Conservation (phyloP, 2,888 invertebrate genomes). For the Camponotus fellah region DNA sequence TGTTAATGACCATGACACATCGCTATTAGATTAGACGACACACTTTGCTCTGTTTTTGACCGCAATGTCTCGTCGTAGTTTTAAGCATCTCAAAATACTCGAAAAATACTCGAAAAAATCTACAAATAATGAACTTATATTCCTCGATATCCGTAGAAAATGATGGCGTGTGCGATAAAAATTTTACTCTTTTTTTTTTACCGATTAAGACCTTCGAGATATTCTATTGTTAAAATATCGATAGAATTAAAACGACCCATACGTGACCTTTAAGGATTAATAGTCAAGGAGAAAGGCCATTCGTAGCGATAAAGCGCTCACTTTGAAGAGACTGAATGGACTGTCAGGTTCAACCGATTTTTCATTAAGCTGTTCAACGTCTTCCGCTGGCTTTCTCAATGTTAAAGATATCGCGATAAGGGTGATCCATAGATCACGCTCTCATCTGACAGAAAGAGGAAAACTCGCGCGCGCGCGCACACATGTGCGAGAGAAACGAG, state of each 20-base stretch:
- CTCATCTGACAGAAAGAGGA: background rate
- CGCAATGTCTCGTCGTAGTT: no score
- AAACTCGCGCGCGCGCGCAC: background rate
- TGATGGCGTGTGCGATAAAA: no score
- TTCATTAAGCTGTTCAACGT: background rate
- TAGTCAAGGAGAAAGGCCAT: background rate
- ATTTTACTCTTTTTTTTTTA: no score
- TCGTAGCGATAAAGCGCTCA: background rate
- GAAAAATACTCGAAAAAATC: no score
- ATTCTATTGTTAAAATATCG: no score
- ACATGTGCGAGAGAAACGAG: background rate
- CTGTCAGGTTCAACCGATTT: conserved; percentile 20
- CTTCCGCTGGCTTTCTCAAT: background rate
- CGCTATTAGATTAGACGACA: background rate
- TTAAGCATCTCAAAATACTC: no score
- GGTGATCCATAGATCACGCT: background rate
- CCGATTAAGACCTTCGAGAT: no score
- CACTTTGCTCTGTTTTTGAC: no score
- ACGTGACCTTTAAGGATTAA: background rate
- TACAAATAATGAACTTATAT: no score
- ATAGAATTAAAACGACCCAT: no score
- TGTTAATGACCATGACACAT: background rate
- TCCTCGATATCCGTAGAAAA: no score
- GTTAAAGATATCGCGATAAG: background rate
- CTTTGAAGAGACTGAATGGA: background rate